Percentiles rank a stretch among this genome's conserved stretches.
These are phyloP conservation scores for Pluvialis apricaria DNA, from an alignment of 2,113 vertebrate genomes.

Conservation along the genomic window DNA sequence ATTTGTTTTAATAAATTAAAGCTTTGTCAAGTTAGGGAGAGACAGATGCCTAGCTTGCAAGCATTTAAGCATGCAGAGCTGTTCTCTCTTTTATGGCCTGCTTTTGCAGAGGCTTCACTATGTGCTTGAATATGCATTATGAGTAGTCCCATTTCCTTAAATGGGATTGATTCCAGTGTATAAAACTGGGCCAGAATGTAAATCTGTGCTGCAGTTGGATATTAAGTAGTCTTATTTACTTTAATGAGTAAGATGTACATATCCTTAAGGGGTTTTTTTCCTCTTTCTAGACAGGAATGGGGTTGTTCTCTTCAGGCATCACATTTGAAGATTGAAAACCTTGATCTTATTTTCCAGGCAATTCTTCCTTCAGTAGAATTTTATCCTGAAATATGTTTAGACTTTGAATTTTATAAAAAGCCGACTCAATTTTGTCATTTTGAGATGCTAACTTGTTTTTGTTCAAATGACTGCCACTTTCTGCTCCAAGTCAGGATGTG, in stretches of 20 bases:
- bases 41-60: not conserved
- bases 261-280: not conserved
- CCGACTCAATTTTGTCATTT: not conserved
- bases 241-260: not conserved
- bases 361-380: not conserved
- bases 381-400: not conserved
- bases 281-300: not conserved
- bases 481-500: not conserved
- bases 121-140: not conserved
- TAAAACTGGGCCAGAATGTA: not conserved
- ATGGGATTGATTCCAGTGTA: not conserved
- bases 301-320: not conserved
- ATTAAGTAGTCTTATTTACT: not conserved
- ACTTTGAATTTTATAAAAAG: not conserved
- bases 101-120: not conserved
- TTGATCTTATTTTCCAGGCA: not conserved
- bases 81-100: not conserved
- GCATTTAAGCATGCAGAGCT: not conserved
- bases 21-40: not conserved
- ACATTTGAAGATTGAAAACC: not conserved
- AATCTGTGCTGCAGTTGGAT: not conserved
- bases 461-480: not conserved
- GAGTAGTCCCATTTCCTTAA: not conserved
- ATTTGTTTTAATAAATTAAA: not conserved
- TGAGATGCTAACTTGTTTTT: not conserved